Conservation (phyloP, 2,888 invertebrate genomes). For the Saturnia pavonia region DNA sequence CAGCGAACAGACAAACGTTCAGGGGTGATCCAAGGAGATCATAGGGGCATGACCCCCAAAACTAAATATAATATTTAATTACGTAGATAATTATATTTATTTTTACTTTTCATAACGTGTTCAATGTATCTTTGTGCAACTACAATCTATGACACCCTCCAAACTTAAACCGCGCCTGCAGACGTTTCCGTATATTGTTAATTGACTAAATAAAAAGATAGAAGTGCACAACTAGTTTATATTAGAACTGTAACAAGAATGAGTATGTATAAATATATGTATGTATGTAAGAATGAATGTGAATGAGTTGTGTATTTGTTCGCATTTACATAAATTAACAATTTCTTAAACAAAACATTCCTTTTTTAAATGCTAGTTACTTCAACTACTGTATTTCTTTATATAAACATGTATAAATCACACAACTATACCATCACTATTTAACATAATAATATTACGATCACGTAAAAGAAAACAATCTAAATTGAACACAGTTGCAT, state of each 20-base stretch:
- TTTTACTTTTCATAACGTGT: no score
- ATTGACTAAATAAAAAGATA: background rate
- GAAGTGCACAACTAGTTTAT: background rate
- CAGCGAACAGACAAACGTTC: no score
- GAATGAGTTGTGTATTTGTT: background rate
- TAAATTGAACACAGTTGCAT: conserved; percentile 28
- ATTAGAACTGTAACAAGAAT: background rate
- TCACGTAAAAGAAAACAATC: background rate
- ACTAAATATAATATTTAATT: no score
- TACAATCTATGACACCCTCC: no score
- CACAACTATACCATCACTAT: background rate
- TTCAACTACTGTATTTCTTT: background rate
- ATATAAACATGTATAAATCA: background rate
- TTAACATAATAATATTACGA: background rate
- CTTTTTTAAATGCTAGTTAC: background rate
- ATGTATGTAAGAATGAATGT: no score
- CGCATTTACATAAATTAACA: background rate
- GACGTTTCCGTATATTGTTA: no score
- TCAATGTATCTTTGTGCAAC: no score
- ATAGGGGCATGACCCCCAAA: no score
- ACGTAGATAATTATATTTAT: no score
- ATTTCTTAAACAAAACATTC: background rate
- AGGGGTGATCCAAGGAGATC: no score
- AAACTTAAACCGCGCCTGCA: no score
- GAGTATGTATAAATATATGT: no score